Conservation (phyloP, 2,113 vertebrate genomes). For the Procavia capensis region DNA sequence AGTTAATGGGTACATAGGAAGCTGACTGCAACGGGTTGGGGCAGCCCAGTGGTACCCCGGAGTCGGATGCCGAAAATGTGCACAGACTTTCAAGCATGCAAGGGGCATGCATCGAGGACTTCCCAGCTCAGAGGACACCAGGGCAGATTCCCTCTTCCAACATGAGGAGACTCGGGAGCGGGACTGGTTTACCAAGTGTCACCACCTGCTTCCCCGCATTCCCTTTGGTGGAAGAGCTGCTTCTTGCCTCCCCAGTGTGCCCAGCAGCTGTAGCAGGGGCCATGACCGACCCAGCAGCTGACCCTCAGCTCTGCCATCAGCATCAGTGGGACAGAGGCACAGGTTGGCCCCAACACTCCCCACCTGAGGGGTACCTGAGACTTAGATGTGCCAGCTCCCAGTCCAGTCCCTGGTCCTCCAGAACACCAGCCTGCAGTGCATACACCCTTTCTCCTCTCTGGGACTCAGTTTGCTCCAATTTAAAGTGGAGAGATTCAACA, state of each 20-base stretch:
- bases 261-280: neutral
- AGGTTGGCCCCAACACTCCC: neutral
- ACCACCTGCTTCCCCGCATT: accelerated
- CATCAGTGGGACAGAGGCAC: accelerated
- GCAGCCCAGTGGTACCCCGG: neutral
- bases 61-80: neutral
- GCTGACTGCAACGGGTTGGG: neutral
- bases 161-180: neutral
- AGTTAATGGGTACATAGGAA: neutral
- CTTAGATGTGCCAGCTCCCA: neutral
- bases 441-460: neutral
- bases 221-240: neutral
- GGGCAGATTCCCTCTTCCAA: neutral
- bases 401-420: neutral
- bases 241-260: neutral
- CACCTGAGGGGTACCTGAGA: neutral
- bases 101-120: neutral
- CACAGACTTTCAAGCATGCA: neutral
- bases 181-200: neutral
- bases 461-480: neutral
- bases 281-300: neutral
- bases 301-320: neutral
- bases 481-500: no score
- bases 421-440: neutral
- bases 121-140: neutral